These are phyloP conservation scores for Candidula unifasciata DNA, from an alignment of 2,888 invertebrate species.

Conservation along the genomic window DNA sequence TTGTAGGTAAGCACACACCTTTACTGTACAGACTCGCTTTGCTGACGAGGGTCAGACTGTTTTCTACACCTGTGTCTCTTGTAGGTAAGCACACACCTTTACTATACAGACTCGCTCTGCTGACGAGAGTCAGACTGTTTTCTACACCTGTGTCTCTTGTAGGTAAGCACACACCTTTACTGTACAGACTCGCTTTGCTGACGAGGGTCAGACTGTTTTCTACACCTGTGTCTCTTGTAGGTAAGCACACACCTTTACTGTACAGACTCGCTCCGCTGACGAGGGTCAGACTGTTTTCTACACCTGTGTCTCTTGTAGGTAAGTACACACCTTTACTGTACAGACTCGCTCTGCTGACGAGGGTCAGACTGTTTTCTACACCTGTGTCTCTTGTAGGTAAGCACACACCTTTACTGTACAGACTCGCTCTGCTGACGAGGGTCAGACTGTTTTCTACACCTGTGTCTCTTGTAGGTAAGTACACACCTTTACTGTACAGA, in stretches of 20 bases:
- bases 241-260: conserved; percentile 81
- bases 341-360: conserved; percentile 98
- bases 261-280: conserved; percentile 97
- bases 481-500: conserved; percentile 85
- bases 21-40: conserved; percentile 92
- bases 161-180: conserved; percentile 83
- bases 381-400: conserved; percentile 93
- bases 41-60: conserved; percentile 99
- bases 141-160: conserved; percentile 97
- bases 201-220: conserved; percentile 99
- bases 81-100: conserved; percentile 82
- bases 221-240: conserved; percentile 96
- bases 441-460: conserved; percentile 98
- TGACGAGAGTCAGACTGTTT: conserved; percentile 99
- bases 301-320: conserved; percentile 95
- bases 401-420: conserved; percentile 84
- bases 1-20: conserved; percentile 84
- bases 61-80: conserved; percentile 96
- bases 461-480: conserved; percentile 92
- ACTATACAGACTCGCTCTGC: conserved; percentile 96
- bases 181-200: conserved; percentile 94
- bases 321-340: conserved; percentile 81
- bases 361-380: conserved; percentile 99
- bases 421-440: conserved; percentile 97
- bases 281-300: conserved; percentile 99